Evolutionary conservation across 2,113 vertebrate genomes (phyloP), one percentile per base, ranked within the genome.

Genomic region (Perca flavescens): DNA sequence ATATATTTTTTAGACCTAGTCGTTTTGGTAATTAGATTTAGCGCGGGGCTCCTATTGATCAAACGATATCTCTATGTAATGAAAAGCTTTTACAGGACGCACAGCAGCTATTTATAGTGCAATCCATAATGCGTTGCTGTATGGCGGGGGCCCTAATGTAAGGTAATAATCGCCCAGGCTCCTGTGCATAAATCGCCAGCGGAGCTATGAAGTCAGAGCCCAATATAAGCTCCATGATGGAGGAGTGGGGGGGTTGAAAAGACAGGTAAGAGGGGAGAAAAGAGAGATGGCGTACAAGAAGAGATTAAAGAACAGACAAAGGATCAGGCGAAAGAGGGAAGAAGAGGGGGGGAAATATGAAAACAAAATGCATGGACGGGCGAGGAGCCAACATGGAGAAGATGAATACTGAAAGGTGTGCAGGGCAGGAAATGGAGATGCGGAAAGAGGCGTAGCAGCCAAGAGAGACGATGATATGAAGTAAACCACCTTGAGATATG

Each of bases 81-180:
- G 93, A 94, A 94, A 95, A 91, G 93, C 91, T 93, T 94, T 94
- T 90, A 87, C 85, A 87, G 88, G 88, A 87, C 83, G 21, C 70
- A 50, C 64, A 5, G 68, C 50, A 43, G 77, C 89, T 94, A 91
- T 91, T 91, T 93, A 89, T 91, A 89, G 88, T 14, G 63, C 60
- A 10, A 91, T 93, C 88, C 71, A 91, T 94, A 92, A 91, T 70
- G 77, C n/a, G 40, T 67, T 61, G 73, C 78, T 28, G 49, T 88
- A 82, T 31, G 25, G 72, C 16, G 1, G 68, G 77, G 75, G 61
- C 57, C 82, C 76, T 92, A 92, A 92, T 90, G 90, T 72, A 86
- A 84, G 28, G 28, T 28, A 28, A 28, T 28, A 28, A 71, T 77
- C 64, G 25, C 52, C 60, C 7, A 15, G 80, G 61, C 79, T 83